Conservation (phyloP, 2,888 invertebrate species). For the Cataglyphis rosenhaueri region DNA sequence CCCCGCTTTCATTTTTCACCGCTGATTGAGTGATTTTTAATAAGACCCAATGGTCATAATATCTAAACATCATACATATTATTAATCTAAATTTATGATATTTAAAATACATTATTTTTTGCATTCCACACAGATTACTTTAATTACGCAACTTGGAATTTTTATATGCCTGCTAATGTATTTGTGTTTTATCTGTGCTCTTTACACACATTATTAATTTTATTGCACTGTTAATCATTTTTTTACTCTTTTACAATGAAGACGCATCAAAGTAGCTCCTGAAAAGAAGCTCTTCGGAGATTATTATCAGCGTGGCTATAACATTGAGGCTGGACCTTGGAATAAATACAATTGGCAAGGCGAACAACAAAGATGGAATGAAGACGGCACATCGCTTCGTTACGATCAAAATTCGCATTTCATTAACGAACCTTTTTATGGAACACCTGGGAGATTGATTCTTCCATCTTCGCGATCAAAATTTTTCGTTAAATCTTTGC, state of each 20-base stretch:
- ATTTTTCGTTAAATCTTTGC: not conserved
- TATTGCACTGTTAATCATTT: not conserved
- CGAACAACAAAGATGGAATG: constrained; percentile 10
- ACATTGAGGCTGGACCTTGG: not conserved
- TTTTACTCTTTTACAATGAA: constrained; percentile 6
- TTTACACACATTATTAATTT: not conserved
- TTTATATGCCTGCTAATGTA: not conserved
- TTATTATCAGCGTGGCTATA: constrained; percentile 6
- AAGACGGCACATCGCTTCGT: not conserved
- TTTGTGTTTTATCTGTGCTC: not conserved
- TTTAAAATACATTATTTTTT: not conserved
- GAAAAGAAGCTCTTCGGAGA: constrained; percentile 19
- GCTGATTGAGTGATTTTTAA: not conserved
- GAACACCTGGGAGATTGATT: not conserved
- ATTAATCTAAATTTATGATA: not conserved
- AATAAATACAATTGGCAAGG: constrained; percentile 12
- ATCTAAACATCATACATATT: not conserved
- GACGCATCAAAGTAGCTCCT: not conserved
- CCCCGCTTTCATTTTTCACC: constrained; percentile 29
- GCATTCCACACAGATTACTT: not conserved
- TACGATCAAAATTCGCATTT: constrained; percentile 1
- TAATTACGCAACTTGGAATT: not conserved
- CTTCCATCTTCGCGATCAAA: not conserved
- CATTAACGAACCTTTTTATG: not conserved
- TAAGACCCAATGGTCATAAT: not conserved